Conservation (phyloP, 1,140 invertebrate genomes). For the Procambarus clarkii region DNA sequence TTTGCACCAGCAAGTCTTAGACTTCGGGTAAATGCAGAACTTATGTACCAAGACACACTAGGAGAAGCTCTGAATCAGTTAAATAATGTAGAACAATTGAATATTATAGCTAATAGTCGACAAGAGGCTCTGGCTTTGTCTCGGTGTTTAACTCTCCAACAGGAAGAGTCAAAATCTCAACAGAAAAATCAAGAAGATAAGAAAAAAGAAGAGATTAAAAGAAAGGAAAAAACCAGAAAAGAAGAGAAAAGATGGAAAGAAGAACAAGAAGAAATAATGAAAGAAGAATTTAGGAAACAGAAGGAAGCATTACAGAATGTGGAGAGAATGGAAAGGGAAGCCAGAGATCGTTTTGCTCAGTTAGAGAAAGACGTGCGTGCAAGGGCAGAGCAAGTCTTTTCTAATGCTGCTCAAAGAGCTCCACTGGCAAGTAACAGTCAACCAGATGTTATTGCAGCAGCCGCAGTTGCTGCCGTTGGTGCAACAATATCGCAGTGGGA, state of each 20-base stretch:
- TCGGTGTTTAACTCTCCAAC: conserved; percentile 43
- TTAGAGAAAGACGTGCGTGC: conserved; percentile 50
- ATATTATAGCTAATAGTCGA: conserved; percentile 19
- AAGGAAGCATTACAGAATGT: conserved; percentile 45
- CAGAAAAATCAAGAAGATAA: conserved; percentile 31
- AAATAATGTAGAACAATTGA: conserved; percentile 34
- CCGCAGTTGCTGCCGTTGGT: conserved; percentile 61
- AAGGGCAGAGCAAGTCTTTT: conserved; percentile 45
- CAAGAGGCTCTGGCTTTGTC: conserved; percentile 45
- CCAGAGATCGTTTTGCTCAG: conserved; percentile 37
- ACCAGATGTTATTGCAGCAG: conserved; percentile 55
- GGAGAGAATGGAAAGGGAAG: conserved; percentile 57
- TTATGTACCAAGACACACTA: conserved; percentile 61
- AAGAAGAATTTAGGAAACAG: conserved; percentile 45
- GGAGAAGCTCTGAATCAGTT: conserved; percentile 53
- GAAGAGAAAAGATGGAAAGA: conserved; percentile 24
- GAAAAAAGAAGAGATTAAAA: background rate
- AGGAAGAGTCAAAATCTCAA: background rate
- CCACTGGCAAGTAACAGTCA: conserved; percentile 17
- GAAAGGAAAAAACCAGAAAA: conserved; percentile 15
- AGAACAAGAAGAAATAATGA: conserved; percentile 20
- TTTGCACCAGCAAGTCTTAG: conserved; percentile 56
- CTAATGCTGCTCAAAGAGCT: conserved; percentile 28
- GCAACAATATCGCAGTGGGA: conserved; percentile 65
- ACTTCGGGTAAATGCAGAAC: conserved; percentile 58